A percentile compares a stretch with the other conserved stretches of the same genome.
Evolutionary conservation across 2,888 invertebrate genomes (phyloP).

Genomic region (Nomada hirtipes): DNA sequence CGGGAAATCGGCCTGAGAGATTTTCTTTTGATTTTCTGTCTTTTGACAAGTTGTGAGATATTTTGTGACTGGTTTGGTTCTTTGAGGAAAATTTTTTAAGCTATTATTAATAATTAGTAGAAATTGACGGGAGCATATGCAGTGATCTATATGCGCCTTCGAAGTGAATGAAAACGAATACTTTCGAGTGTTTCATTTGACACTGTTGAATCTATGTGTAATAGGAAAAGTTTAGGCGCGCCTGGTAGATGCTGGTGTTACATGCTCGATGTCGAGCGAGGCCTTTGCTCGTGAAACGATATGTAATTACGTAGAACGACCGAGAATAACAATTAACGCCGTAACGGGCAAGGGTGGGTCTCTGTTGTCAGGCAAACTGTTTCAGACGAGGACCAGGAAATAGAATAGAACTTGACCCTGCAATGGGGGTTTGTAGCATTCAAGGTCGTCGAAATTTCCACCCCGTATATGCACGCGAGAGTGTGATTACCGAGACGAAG

Average conservation of each 20-base stretch:
- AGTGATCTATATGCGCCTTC: background rate
- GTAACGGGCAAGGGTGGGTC: slow-evolving; percentile 22
- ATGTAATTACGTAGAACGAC: slow-evolving; percentile 64
- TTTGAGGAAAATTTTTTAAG: no score
- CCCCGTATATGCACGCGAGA: background rate
- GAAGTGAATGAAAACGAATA: no score
- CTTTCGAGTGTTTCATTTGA: no score
- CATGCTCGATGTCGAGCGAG: slow-evolving; percentile 34
- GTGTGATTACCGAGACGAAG: background rate
- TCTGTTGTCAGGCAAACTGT: slow-evolving; percentile 37
- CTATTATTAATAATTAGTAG: background rate
- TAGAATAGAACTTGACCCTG: slow-evolving; percentile 18
- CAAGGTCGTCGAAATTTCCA: slow-evolving; percentile 41
- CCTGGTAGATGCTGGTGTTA: slow-evolving; percentile 15
- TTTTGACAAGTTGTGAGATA: no score
- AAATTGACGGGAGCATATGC: background rate
- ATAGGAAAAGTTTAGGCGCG: background rate
- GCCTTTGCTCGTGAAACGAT: slow-evolving; percentile 22
- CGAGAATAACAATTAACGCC: slow-evolving; percentile 68
- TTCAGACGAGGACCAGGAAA: slow-evolving; percentile 45
- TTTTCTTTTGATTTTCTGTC: no score
- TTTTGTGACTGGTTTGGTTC: no score
- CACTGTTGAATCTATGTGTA: no score
- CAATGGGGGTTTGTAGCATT: slow-evolving; percentile 28
- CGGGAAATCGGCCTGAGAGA: no score